Evolutionary conservation across 64 coral and sea anemone genomes (phyloP).

Genomic region (Exaiptasia diaphana): DNA sequence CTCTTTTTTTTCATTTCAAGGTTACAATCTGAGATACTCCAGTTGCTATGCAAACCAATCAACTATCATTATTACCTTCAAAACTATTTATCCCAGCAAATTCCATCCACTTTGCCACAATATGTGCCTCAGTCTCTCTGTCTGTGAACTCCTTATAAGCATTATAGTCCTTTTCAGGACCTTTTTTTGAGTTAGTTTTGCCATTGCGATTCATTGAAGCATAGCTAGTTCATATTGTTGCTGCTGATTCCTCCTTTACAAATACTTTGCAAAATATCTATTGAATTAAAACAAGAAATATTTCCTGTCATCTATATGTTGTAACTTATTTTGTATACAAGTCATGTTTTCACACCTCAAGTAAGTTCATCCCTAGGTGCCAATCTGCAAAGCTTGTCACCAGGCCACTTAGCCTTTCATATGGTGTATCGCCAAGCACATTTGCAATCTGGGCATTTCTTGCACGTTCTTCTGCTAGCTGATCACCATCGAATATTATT

Average conservation of each 20-base stretch:
- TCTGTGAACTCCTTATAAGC: slow-evolving; percentile 34
- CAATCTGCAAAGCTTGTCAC: slow-evolving; percentile 52
- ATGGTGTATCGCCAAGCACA: neutral
- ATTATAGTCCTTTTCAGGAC: slow-evolving; percentile 48
- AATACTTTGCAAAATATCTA: slow-evolving; percentile 35
- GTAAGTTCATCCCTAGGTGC: slow-evolving; percentile 24
- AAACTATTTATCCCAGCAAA: slow-evolving; percentile 12
- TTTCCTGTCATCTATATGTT: neutral
- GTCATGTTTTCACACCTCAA: slow-evolving; percentile 3
- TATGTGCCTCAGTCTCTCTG: slow-evolving; percentile 45
- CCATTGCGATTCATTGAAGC: slow-evolving; percentile 48
- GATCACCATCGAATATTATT: slow-evolving; percentile 20
- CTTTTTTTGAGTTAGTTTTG: slow-evolving; percentile 34
- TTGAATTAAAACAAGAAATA: neutral
- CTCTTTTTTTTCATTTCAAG: neutral
- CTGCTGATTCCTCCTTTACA: slow-evolving; percentile 26
- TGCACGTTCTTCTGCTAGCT: neutral
- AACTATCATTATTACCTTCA: neutral
- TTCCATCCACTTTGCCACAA: slow-evolving; percentile 22
- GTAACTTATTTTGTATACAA: too few relatives aligned
- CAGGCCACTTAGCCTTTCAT: slow-evolving; percentile 3
- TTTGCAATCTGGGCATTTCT: slow-evolving; percentile 26
- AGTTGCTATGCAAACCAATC: neutral
- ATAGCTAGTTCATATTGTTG: slow-evolving; percentile 13
- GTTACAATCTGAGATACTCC: neutral